Evolutionary conservation across 2,797 vertebrate genomes (phyloP).

Genomic region (Chloroceryle inda): DNA sequence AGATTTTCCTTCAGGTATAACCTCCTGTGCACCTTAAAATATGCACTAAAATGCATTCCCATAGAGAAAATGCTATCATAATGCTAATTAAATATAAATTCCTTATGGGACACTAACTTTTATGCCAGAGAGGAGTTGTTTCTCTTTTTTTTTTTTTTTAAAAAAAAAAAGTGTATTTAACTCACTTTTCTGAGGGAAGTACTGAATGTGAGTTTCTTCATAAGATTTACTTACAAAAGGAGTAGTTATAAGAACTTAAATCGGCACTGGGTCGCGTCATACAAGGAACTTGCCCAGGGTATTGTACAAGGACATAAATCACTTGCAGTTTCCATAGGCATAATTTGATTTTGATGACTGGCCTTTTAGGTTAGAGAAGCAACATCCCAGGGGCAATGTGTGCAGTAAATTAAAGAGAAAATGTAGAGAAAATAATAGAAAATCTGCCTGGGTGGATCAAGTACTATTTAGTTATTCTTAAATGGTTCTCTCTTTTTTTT

Average conservation of each 20-base stretch:
- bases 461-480: background rate
- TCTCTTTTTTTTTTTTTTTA: background rate
- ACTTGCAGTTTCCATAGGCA: constrained; percentile 10
- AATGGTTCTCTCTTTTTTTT: background rate
- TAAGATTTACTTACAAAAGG: background rate
- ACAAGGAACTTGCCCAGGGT: background rate
- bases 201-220: background rate
- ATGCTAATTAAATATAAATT: constrained; percentile 60
- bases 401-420: constrained; percentile 8
- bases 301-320: background rate
- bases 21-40: constrained; percentile 46
- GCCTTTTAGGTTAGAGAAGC: background rate
- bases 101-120: constrained; percentile 31
- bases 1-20: background rate
- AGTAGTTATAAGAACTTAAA: background rate
- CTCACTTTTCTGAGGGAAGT: background rate
- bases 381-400: background rate
- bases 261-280: background rate
- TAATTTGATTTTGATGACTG: constrained; percentile 30
- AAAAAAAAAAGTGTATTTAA: constrained; percentile 25
- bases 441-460: background rate
- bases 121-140: constrained; percentile 11
- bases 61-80: constrained; percentile 19
- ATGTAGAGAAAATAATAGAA: background rate
- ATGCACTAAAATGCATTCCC: constrained; percentile 29